Conservation (phyloP, 2,113 vertebrate genomes). For the Arenaria interpres region DNA sequence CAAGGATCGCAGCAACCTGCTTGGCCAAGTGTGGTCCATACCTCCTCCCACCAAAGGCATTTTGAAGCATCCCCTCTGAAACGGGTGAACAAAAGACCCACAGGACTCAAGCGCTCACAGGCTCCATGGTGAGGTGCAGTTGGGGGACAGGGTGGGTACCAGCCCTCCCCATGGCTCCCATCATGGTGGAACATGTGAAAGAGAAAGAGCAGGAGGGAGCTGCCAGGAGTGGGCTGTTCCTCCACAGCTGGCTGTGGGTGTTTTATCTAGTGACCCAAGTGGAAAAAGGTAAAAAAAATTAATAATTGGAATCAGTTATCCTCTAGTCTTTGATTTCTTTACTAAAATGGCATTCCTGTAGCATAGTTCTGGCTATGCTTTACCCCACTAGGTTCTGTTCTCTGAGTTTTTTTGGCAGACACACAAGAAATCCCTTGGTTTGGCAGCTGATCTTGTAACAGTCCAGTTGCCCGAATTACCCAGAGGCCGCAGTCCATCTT, state of each 20-base stretch:
- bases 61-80: fast-evolving
- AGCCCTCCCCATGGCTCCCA: neutral
- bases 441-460: neutral
- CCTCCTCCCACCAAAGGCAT: neutral
- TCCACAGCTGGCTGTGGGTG: neutral
- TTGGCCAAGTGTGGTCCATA: neutral
- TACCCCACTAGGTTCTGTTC: neutral
- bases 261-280: neutral
- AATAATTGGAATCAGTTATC: neutral
- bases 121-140: neutral
- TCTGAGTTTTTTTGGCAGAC: neutral
- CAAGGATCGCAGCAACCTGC: neutral
- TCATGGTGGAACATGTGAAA: fast-evolving
- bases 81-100: neutral
- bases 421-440: neutral
- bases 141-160: neutral
- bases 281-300: neutral
- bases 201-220: neutral
- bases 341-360: neutral
- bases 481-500: neutral
- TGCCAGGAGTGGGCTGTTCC: neutral
- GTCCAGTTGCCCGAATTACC: neutral
- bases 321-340: neutral
- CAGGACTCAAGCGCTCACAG: neutral
- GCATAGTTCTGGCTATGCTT: neutral